Evolutionary conservation across 2,113 vertebrate species (phyloP).

Genomic region (Cygnus buccinator): DNA sequence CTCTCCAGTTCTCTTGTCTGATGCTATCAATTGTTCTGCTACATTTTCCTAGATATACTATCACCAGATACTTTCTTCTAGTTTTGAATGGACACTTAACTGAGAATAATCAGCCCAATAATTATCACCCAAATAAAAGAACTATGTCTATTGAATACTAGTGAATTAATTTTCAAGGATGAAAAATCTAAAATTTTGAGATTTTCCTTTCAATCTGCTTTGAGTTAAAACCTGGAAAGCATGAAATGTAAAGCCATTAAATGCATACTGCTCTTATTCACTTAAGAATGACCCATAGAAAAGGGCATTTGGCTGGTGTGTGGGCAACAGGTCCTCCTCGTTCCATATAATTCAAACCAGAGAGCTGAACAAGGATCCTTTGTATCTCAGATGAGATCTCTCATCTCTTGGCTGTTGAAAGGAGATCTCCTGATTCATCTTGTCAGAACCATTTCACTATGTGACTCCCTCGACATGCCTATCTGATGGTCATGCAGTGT

Average conservation of each 20-base stretch:
- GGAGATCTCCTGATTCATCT: not conserved
- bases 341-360: not conserved
- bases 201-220: not conserved
- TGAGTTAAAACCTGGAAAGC: not conserved
- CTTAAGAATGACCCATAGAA: not conserved
- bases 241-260: not conserved
- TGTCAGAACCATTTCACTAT: not conserved
- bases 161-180: not conserved
- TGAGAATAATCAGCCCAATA: not conserved
- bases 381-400: not conserved
- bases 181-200: not conserved
- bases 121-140: not conserved
- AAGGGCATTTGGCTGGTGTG: not conserved
- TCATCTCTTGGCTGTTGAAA: not conserved
- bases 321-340: not conserved
- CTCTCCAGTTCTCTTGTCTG: not conserved
- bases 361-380: not conserved
- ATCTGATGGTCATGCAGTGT: not conserved
- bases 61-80: not conserved
- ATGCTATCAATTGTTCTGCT: not conserved
- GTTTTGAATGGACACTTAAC: not conserved
- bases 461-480: not conserved
- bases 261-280: not conserved
- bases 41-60: accelerated
- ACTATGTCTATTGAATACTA: not conserved